Evolutionary conservation across 2,888 invertebrate genomes (phyloP).

Genomic region (Julus scandinavius): DNA sequence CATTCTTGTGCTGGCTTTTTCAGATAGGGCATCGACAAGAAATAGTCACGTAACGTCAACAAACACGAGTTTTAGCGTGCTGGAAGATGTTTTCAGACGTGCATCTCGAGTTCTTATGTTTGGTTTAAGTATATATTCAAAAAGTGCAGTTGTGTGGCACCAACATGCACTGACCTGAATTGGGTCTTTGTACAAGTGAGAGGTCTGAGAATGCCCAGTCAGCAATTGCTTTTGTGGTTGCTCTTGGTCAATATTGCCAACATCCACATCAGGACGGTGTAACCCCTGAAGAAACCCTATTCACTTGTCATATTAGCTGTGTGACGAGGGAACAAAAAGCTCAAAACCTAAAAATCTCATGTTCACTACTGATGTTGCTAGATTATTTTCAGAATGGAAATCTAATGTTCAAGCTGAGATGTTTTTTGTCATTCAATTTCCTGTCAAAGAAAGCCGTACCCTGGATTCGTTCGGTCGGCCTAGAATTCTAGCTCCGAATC

Average conservation of each 20-base stretch:
- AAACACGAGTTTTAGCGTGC: slow-evolving; percentile 36
- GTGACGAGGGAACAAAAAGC: slow-evolving; percentile 43
- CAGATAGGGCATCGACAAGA: neutral
- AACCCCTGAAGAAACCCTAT: slow-evolving; percentile 15
- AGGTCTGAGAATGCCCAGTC: slow-evolving; percentile 43
- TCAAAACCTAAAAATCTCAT: slow-evolving; percentile 40
- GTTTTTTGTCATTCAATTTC: slow-evolving; percentile 44
- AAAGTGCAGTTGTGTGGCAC: slow-evolving; percentile 43
- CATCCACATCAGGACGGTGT: slow-evolving; percentile 25
- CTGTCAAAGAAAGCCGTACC: slow-evolving; percentile 24
- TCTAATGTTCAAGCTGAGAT: slow-evolving; percentile 40
- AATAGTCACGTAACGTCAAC: slow-evolving; percentile 46
- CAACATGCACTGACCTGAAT: slow-evolving; percentile 45
- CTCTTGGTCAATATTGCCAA: slow-evolving; percentile 46
- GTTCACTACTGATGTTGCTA: slow-evolving; percentile 46
- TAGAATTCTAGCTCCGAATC: neutral
- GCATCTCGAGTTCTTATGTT: slow-evolving; percentile 28
- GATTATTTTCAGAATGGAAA: slow-evolving; percentile 45
- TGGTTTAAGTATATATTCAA: slow-evolving; percentile 45
- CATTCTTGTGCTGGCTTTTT: neutral
- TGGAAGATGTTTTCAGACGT: slow-evolving; percentile 31
- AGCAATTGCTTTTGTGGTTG: slow-evolving; percentile 46
- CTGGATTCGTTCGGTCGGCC: neutral
- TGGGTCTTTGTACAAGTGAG: slow-evolving; percentile 1
- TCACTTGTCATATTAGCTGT: slow-evolving; percentile 45